Conservation (phyloP, 2,888 invertebrate genomes). For the Acheta domesticus region DNA sequence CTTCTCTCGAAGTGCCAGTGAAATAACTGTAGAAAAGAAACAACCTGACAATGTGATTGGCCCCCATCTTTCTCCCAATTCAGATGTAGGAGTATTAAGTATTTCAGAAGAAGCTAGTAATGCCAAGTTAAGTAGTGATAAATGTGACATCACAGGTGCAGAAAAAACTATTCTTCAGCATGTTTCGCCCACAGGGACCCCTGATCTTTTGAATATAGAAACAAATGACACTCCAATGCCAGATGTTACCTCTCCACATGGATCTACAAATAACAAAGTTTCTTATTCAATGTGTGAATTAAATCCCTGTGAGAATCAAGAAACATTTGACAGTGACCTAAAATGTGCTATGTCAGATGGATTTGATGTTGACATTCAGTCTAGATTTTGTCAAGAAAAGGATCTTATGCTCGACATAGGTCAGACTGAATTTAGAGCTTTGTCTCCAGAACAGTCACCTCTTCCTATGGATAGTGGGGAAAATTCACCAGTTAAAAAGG, state of each 20-base stretch:
- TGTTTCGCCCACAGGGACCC: not conserved
- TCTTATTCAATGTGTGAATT: not conserved
- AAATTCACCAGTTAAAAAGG: not conserved
- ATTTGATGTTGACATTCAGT: not conserved
- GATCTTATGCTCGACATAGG: not conserved
- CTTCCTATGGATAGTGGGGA: not conserved
- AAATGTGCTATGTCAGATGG: not conserved
- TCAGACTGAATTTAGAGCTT: not conserved
- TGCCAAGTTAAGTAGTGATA: not conserved
- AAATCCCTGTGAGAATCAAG: not conserved
- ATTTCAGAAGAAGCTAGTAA: not conserved
- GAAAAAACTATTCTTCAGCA: not conserved
- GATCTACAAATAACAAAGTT: too few relatives aligned
- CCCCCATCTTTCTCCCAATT: not conserved
- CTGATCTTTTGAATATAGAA: not conserved
- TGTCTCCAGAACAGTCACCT: not conserved
- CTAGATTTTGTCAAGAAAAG: not conserved
- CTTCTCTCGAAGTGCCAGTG: not conserved
- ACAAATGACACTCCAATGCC: not conserved
- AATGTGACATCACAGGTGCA: not conserved
- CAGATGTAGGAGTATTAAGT: slow-evolving; percentile 11
- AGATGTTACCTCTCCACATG: not conserved
- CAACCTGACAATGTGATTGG: not conserved
- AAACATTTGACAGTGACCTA: not conserved
- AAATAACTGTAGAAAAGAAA: slow-evolving; percentile 24